Evolutionary conservation across 2,888 invertebrate genomes (phyloP).

Genomic region (Chloroclysta siterata): DNA sequence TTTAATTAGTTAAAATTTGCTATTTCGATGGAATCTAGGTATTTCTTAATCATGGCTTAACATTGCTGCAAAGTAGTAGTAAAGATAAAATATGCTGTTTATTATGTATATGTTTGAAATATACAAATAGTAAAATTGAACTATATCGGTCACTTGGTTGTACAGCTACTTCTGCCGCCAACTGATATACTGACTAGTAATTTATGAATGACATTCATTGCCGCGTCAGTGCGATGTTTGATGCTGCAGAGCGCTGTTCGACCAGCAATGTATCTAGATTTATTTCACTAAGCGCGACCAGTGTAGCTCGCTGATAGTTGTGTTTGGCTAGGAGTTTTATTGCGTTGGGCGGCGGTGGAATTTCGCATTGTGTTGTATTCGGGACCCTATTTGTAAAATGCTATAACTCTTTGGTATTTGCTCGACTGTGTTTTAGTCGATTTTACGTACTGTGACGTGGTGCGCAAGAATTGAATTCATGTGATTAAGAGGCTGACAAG

Average conservation of each 20-base stretch:
- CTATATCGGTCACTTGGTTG: neutral
- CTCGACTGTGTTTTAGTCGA: neutral
- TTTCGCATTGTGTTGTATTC: constrained; percentile 1
- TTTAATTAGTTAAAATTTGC: too few species aligned
- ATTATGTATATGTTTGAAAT: too few species aligned
- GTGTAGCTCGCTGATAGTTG: constrained; percentile 27
- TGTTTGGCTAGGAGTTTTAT: constrained; percentile 26
- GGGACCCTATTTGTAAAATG: neutral
- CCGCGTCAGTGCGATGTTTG: constrained; percentile 56
- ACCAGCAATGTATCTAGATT: constrained; percentile 55
- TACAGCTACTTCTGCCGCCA: constrained; percentile 4
- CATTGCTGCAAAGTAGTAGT: neutral
- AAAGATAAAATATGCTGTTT: too few species aligned
- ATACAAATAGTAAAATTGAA: too few species aligned
- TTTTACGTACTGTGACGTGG: neutral
- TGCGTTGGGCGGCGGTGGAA: constrained; percentile 4
- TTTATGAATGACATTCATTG: constrained; percentile 68
- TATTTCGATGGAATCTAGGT: too few species aligned
- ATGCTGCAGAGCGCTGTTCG: constrained; percentile 50
- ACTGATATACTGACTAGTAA: constrained; percentile 40
- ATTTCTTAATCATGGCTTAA: too few species aligned
- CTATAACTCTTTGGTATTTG: neutral
- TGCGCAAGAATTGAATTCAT: too few species aligned
- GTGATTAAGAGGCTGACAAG: too few species aligned
- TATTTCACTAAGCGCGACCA: constrained; percentile 42